Conservation (phyloP, 2,888 invertebrate genomes). For the Cacoxenus indagator region DNA sequence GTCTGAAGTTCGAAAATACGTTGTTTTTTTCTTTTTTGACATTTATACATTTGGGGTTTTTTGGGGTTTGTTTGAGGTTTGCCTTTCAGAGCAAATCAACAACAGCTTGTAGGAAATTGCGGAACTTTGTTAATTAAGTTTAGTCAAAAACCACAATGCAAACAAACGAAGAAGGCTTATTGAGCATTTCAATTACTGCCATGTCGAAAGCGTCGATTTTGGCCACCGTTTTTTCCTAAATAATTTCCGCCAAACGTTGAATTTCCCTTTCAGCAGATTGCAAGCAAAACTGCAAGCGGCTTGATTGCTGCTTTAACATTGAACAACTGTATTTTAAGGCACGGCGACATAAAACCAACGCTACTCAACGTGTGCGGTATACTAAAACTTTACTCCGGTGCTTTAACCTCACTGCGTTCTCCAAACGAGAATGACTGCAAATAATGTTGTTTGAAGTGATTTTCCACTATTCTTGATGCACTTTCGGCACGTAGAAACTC, state of each 20-base stretch:
- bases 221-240: neutral
- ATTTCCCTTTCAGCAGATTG: neutral
- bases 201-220: neutral
- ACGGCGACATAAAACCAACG: neutral
- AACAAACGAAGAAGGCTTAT: neutral
- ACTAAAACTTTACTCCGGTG: neutral
- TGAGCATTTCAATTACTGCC: neutral
- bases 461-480: neutral
- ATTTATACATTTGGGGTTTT: too few species aligned
- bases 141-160: neutral
- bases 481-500: conserved; percentile 21
- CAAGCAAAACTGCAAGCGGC: neutral
- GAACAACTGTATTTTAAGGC: neutral
- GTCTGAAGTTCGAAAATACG: too few species aligned
- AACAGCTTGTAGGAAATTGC: neutral
- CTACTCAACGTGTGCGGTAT: neutral
- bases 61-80: too few species aligned
- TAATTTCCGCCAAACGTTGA: neutral
- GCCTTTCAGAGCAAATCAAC: too few species aligned
- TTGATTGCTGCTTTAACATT: neutral
- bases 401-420: too few species aligned
- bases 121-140: neutral
- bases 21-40: too few species aligned
- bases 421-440: too few species aligned
- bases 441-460: neutral